These are phyloP conservation scores for Zoanthus sociatus DNA, from an alignment of 92 coral and sea anemone genomes.

Conservation along the genomic window DNA sequence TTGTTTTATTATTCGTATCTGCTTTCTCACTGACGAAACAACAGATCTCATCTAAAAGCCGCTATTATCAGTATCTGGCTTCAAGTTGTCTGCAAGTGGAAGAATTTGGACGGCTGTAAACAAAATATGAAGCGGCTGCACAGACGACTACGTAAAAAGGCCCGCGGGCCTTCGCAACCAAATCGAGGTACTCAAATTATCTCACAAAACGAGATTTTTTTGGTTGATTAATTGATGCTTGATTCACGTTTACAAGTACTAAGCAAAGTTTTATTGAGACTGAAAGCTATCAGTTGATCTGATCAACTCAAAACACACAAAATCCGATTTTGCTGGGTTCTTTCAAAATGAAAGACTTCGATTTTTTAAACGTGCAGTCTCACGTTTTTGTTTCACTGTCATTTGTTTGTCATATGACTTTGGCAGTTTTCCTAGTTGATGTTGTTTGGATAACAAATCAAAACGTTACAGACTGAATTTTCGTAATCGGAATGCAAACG, in stretches of 20 bases:
- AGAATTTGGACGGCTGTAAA: background rate
- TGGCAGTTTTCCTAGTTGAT: slow-evolving; percentile 47
- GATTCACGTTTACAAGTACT: background rate
- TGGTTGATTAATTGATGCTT: background rate
- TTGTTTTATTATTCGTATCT: background rate
- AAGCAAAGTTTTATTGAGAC: background rate
- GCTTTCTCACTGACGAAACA: background rate
- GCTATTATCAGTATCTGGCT: background rate
- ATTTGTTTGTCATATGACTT: background rate
- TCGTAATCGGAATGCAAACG: background rate
- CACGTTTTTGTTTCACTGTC: background rate
- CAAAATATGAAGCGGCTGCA: slow-evolving; percentile 33
- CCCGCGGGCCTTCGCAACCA: slow-evolving; percentile 8
- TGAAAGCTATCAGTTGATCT: background rate
- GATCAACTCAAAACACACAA: background rate
- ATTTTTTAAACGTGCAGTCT: background rate
- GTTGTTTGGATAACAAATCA: slow-evolving; percentile 65
- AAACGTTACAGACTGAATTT: slow-evolving; percentile 4
- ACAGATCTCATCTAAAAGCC: background rate
- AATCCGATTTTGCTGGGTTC: no score
- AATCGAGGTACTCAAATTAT: slow-evolving; percentile 16
- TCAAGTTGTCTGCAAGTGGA: background rate
- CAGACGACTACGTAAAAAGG: slow-evolving; percentile 30
- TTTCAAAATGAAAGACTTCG: background rate
- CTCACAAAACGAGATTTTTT: background rate